Percentiles rank a stretch among this genome's conserved stretches.
These are phyloP conservation scores for Buathra laborator DNA, from an alignment of 2,888 invertebrate genomes.

Conservation along the genomic window DNA sequence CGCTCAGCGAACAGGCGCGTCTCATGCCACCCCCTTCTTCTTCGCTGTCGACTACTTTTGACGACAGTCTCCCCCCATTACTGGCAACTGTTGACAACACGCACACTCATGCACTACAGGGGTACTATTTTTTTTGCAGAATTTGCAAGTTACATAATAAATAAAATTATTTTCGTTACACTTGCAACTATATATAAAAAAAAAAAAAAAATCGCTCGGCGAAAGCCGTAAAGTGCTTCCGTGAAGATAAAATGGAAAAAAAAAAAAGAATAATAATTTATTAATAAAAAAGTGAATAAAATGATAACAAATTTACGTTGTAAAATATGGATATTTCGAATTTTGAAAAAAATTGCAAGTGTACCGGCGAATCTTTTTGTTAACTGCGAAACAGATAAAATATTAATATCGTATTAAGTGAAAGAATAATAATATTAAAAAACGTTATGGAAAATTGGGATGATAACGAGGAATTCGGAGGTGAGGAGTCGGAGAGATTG, in stretches of 20 bases:
- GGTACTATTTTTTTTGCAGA: conserved; percentile 51
- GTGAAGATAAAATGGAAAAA: neutral
- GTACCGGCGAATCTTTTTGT: conserved; percentile 40
- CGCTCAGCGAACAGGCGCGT: conserved; percentile 93
- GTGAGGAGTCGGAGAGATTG: conserved; percentile 3
- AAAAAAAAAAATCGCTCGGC: neutral
- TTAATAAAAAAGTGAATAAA: neutral
- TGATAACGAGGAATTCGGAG: neutral
- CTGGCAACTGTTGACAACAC: conserved; percentile 83
- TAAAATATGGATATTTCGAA: neutral
- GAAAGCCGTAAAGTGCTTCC: neutral
- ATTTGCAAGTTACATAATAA: conserved; percentile 43
- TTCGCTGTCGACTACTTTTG: conserved; percentile 84
- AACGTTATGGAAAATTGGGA: conserved; percentile 42
- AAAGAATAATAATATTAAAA: conserved; percentile 34
- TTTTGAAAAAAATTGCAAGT: conserved; percentile 41
- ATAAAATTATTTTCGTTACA: conserved; percentile 24
- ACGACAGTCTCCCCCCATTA: conserved; percentile 81
- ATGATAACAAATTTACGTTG: neutral
- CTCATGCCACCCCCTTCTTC: conserved; percentile 89
- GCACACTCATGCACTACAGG: conserved; percentile 82
- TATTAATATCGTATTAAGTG: conserved; percentile 41
- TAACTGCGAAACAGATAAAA: conserved; percentile 47
- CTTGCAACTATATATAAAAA: conserved; percentile 19
- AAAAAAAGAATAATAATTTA: neutral